Base-by-base conservation (phyloP, 2,888 invertebrate genomes). In the Steinernema scapterisci region DNA sequence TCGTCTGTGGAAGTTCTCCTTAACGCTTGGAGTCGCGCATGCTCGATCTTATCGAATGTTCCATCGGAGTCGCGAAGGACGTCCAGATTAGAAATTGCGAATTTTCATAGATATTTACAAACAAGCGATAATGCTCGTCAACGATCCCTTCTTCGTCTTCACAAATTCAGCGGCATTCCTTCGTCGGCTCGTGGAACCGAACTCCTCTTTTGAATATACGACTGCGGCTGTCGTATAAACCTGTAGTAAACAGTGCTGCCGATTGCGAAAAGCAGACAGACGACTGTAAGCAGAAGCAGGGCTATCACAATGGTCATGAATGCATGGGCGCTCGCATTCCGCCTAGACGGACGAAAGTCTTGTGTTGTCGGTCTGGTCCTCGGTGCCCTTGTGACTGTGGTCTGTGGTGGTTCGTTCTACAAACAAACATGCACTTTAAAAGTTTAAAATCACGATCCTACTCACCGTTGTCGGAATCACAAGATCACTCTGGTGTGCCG, bases 101-200 rank as follows among this genome's bases (percentile, higher is more conserved):
- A 31, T 63, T 16, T 63, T 63, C 16, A 13, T 31, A 31, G 16
- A 63, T 63, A 63, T 63, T 63, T 63, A 63, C 63, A 63, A 63
- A 52, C 16, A 63, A 63, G 63, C 63, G 16, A 31, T n/a, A 13
- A 13, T 31, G 23, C 16, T 63, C 63, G 16, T 31, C 25, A 63
- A 63, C 63, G 31, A 38, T 9, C 38, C 9, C 38, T 38, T 38
- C 38, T 25, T 27, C 38, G 63, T 7, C 19, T 3, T 63, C 63
- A 63, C 63, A 63, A 63, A 31, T 63, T 63, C 16, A 63, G 63
- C 63, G 63, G 63, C 63, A 63, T 25, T 63, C 31, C 63, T 63
- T 63, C 63, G 38, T 63, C 63, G 31, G 63, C 63, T 63, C 63
- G 63, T 13, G 63, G 63, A 63, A 31, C 63, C 63, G 63, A 63